phyloP scores from a whole-genome alignment of 2,797 vertebrate species.

The Columba guinea region DNA sequence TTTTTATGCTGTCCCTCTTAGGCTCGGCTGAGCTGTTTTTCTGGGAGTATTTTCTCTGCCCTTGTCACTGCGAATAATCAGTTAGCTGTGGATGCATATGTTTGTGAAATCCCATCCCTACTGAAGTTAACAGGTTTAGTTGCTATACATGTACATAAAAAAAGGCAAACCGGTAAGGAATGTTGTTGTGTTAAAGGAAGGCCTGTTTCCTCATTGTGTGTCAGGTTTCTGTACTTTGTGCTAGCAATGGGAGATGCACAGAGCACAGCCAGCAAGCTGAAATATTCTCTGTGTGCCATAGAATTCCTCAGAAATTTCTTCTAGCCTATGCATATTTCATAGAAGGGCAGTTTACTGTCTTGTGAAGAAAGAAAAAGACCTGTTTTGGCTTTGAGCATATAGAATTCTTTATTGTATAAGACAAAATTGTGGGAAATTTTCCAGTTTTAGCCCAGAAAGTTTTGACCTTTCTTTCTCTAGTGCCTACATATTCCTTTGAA shows the following conservation, averaged over 20 bases:
- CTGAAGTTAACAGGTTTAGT: neutral
- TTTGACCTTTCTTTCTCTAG: neutral
- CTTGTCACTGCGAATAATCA: neutral
- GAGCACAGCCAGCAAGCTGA: neutral
- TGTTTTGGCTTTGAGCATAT: neutral
- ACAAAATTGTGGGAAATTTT: neutral
- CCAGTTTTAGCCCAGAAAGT: neutral
- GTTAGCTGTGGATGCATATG: neutral
- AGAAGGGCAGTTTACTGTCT: neutral
- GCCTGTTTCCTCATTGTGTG: accelerated
- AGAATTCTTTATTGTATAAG: neutral
- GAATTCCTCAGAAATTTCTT: neutral
- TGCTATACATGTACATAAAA: neutral
- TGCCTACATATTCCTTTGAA: neutral
- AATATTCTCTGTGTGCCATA: neutral
- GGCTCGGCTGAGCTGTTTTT: neutral
- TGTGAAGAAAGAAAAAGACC: neutral
- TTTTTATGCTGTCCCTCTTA: neutral
- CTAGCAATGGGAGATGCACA: neutral
- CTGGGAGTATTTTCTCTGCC: neutral
- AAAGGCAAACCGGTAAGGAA: neutral
- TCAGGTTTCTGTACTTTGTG: neutral
- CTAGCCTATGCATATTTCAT: neutral
- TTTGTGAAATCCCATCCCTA: neutral
- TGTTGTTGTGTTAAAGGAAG: neutral